These are phyloP conservation scores for Mesocentrotus franciscanus DNA, from an alignment of 53 echinoderm and acorn worm genomes.

Conservation along the genomic window DNA sequence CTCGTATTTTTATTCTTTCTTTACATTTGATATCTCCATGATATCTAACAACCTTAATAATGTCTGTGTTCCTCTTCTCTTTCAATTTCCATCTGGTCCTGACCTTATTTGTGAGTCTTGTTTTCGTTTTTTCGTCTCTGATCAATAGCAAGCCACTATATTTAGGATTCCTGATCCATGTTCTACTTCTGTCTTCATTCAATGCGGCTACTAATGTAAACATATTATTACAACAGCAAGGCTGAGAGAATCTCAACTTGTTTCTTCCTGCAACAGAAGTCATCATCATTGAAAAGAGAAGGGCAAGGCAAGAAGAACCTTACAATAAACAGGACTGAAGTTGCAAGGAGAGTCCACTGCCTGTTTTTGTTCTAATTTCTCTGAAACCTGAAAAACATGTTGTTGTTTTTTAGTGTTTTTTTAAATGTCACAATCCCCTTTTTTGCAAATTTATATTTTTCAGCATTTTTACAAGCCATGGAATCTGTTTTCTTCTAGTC, in stretches of 20 bases:
- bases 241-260: not conserved
- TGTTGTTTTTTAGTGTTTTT: too few species aligned
- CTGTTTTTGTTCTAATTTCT: too few species aligned
- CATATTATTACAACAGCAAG: not conserved
- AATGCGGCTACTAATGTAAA: not conserved
- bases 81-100: not conserved
- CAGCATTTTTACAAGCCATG: too few species aligned
- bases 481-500: too few species aligned
- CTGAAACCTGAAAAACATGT: too few species aligned
- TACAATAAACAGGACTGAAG: not conserved
- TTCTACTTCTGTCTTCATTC: not conserved
- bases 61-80: not conserved
- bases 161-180: not conserved
- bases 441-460: too few species aligned
- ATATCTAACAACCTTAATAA: too few species aligned
- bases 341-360: too few species aligned
- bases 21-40: too few species aligned
- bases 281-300: not conserved
- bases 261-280: not conserved
- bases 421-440: too few species aligned
- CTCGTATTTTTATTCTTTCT: too few species aligned
- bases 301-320: not conserved
- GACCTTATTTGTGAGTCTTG: slow-evolving; percentile 1
- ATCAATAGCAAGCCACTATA: not conserved
- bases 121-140: not conserved